Evolutionary conservation across 2,113 vertebrate species (phyloP), one percentile per base, ranked within the genome.

Genomic region (Oreotrochilus melanogaster): DNA sequence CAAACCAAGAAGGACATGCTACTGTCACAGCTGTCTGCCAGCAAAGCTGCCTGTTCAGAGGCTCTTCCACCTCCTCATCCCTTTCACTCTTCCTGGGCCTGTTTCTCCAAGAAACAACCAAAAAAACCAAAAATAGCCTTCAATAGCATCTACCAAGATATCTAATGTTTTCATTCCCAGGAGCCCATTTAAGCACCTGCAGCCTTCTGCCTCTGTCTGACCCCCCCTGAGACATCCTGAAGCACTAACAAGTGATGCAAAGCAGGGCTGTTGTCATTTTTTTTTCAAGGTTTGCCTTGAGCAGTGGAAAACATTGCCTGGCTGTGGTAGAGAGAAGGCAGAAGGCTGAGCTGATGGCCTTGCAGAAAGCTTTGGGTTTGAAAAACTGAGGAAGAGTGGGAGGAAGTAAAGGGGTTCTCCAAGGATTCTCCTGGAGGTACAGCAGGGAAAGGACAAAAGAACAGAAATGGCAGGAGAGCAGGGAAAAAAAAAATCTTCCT

Each of bases 151-250:
- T 67, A 18, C 37, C 80, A 62, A 84, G 82, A 48, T 7, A 5
- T 9, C n/a, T 66, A 87, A 84, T 78, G 86, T 71, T 86, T 75
- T 50, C 53, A 17, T 10, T 47, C 31, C 69, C 4, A 3, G 78
- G 47, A 93, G 33, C 18, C 27, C 89, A 88, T 58, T 50, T 1
- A 5, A 42, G n/a, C 73, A 56, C 65, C 57, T 67, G 39, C 56
- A 86, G 65, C 12, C 12, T 51, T 43, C 16, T 28, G 18, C 18
- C 51, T 81, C 60, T 61, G 31, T 4, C 62, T 76, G 58, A 30
- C 5, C 16, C 48, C 21, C 42, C 23, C 22, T 0, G 0, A 67
- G 6, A 30, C 39, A 79, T 18, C 66, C 25, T 0, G 0, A 39
- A 23, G 21, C 45, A 72, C 27, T 19, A 39, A 88, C 31, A 42